phyloP scores from a whole-genome alignment of 2,797 vertebrate genomes.

The Siniperca obscura region DNA sequence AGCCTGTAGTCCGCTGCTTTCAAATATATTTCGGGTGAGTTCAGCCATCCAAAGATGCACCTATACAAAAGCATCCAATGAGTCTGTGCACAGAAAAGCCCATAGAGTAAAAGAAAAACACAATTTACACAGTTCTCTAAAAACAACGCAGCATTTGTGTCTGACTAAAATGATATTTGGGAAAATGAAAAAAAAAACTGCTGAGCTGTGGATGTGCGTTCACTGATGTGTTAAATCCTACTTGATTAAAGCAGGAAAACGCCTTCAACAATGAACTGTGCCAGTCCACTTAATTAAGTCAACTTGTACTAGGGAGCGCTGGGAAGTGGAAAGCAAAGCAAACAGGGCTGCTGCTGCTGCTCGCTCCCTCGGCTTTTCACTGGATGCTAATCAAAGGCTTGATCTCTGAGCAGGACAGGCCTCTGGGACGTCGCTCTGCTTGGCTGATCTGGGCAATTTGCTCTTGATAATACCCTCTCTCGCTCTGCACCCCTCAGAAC shows the following conservation, averaged over 20 bases:
- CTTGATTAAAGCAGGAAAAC: constrained; percentile 84
- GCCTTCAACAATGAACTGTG: constrained; percentile 78
- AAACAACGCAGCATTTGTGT: constrained; percentile 50
- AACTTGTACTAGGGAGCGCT: constrained; percentile 75
- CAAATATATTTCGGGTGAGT: constrained; percentile 44
- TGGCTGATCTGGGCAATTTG: constrained; percentile 85
- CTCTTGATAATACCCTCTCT: constrained; percentile 75
- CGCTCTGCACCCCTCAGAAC: constrained; percentile 49
- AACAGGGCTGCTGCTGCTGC: constrained; percentile 68
- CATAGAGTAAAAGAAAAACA: constrained; percentile 31
- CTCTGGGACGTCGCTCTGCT: constrained; percentile 77
- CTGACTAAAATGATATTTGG: constrained; percentile 56
- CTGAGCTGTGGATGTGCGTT: constrained; percentile 71
- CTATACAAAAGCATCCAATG: constrained; percentile 41
- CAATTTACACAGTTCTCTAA: constrained; percentile 24
- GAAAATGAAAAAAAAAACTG: constrained; percentile 60
- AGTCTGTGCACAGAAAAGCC: constrained; percentile 23
- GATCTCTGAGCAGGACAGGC: constrained; percentile 79
- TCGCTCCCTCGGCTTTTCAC: constrained; percentile 70
- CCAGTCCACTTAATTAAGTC: constrained; percentile 85
- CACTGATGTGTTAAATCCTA: constrained; percentile 84
- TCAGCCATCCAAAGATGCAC: constrained; percentile 62
- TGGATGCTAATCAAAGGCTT: constrained; percentile 81
- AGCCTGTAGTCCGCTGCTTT: constrained; percentile 51
- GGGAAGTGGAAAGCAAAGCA: constrained; percentile 81